Conservation (phyloP, 2,113 vertebrate species). For the Sinosuthora webbiana region DNA sequence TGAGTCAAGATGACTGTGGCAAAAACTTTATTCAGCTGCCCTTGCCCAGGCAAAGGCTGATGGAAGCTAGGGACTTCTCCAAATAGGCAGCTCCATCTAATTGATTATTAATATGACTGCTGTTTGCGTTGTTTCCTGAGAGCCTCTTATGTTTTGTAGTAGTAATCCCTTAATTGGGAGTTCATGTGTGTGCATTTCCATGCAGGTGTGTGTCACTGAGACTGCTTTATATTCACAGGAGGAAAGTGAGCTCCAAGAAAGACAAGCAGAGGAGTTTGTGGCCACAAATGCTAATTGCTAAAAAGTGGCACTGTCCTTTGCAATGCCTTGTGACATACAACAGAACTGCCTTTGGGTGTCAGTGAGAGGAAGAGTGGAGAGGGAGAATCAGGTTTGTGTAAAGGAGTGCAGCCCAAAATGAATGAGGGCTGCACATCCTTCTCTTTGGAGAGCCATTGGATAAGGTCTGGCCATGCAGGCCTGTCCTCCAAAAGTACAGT, state of each 20-base stretch:
- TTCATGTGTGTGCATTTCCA: background rate
- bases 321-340: background rate
- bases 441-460: background rate
- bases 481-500: background rate
- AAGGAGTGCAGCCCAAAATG: background rate
- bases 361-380: background rate
- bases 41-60: background rate
- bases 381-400: background rate
- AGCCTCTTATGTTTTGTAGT: background rate
- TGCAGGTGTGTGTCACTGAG: background rate
- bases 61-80: constrained; percentile 6
- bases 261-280: background rate
- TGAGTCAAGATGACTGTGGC: background rate
- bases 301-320: background rate
- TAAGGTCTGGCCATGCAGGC: background rate
- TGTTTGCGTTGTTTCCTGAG: constrained; percentile 36
- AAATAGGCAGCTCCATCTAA: constrained; percentile 44
- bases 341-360: background rate
- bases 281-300: background rate
- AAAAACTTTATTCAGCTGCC: background rate
- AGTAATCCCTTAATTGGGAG: constrained; percentile 27
- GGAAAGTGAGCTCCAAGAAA: background rate
- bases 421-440: background rate
- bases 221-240: constrained; percentile 21
- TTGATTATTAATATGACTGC: constrained; percentile 61